A percentile compares a stretch with the other conserved stretches of the same genome.
Conservation (phyloP, 2,113 vertebrate species). For the Lophotis ruficrista region DNA sequence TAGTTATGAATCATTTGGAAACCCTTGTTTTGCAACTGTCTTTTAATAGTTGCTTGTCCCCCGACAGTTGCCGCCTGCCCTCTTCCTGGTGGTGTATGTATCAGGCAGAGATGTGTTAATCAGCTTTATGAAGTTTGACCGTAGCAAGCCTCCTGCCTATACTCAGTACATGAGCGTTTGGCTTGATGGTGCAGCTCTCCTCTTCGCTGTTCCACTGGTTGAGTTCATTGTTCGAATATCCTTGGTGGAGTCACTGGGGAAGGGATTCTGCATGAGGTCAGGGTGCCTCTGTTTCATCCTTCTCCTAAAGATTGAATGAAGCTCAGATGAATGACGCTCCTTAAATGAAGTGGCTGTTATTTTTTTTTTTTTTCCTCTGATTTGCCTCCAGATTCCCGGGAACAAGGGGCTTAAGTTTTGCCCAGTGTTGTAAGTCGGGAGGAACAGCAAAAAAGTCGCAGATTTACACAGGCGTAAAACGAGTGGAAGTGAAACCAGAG, state of each 20-base stretch:
- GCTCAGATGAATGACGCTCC: not conserved
- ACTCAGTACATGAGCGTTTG: not conserved
- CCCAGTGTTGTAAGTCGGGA: not conserved
- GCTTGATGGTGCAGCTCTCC: constrained; percentile 16
- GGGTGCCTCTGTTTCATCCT: constrained; percentile 26
- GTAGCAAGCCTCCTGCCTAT: not conserved
- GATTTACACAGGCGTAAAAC: constrained; percentile 38
- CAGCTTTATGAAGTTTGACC: constrained; percentile 42
- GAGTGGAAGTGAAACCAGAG: constrained; percentile 45
- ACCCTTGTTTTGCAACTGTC: not conserved
- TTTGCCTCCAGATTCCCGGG: constrained; percentile 27
- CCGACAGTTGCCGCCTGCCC: not conserved
- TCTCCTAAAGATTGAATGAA: constrained; percentile 24
- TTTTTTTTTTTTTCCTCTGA: not conserved
- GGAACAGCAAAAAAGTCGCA: not conserved
- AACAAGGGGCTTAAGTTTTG: constrained; percentile 49
- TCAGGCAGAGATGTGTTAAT: constrained; percentile 45
- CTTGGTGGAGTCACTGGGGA: not conserved
- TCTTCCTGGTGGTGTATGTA: not conserved
- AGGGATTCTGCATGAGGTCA: not conserved
- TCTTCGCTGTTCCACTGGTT: not conserved
- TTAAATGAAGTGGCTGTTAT: not conserved
- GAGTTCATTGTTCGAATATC: not conserved
- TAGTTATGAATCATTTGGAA: constrained; percentile 33
- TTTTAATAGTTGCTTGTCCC: constrained; percentile 20